Conservation (phyloP, 2,888 invertebrate species). For the Willowsia nigromaculata region DNA sequence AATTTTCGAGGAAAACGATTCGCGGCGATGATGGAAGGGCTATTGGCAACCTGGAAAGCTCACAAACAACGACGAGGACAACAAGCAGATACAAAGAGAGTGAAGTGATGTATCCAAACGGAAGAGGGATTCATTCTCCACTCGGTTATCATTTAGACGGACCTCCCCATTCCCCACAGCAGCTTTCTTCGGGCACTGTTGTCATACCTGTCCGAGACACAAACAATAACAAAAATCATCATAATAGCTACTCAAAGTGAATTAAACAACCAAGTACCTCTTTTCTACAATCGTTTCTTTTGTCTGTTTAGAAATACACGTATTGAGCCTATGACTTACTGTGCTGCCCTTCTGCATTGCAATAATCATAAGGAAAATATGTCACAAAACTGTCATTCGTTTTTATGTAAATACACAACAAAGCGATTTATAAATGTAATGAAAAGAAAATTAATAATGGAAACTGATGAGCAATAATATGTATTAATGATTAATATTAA, state of each 20-base stretch:
- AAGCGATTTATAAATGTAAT: not conserved
- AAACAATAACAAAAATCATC: constrained; percentile 76
- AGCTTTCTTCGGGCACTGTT: constrained; percentile 77
- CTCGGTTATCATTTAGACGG: constrained; percentile 65
- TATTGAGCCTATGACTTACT: no score
- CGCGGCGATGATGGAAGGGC: constrained; percentile 76
- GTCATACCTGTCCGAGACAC: constrained; percentile 78
- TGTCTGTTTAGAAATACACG: not conserved
- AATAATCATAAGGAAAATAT: not conserved
- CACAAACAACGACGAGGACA: constrained; percentile 78
- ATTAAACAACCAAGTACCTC: not conserved
- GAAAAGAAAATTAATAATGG: not conserved
- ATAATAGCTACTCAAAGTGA: constrained; percentile 42
- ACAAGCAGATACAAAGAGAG: constrained; percentile 78
- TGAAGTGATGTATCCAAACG: constrained; percentile 79
- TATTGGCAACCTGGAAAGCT: constrained; percentile 77
- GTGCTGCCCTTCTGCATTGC: no score
- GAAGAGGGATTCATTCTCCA: constrained; percentile 75
- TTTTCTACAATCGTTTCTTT: not conserved
- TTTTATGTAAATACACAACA: constrained; percentile 3
- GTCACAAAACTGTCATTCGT: not conserved
- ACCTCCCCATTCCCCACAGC: constrained; percentile 70
- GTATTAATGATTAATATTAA: not conserved
- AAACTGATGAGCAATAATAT: not conserved
- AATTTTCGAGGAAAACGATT: constrained; percentile 77